Base-by-base conservation (phyloP, 30 jellyfish, hydroid and myxozoan species). In the Morbakka virulenta region DNA sequence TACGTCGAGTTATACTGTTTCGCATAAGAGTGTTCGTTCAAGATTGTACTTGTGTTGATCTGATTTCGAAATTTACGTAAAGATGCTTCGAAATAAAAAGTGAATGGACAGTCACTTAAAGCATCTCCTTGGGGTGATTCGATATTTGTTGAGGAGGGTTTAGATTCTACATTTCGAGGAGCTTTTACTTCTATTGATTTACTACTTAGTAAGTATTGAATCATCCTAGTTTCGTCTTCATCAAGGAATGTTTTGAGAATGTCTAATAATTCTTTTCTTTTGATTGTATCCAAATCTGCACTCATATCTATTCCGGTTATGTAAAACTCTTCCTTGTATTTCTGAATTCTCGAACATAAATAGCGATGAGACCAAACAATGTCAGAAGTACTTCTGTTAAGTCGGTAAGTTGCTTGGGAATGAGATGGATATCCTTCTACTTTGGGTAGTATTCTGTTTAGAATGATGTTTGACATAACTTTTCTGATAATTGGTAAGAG, bases 281-380 rank as follows among this genome's bases (percentile, higher is more conserved):
- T 32, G 20, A 69, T 69, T 2, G 81, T 69, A 47, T 69, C 81
- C 35, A 69, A 69, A 3, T 65, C 69, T 20, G 67, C 48, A 36
- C 81, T 69, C 81, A 69, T 69, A 36, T 69, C 81, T 17, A 69
- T 32, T 32, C 81, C 81, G 22, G 81, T 69, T 12, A 32, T 34
- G 67, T 67, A 67, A 4, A 67, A 17, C 28, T 29, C 57, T 4
- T 30, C 57, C 32, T 78, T 17, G 35, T 26, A 50, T 65, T 20
- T 33, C 23, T 81, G 49, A 4, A 80, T 50, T 64, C 71, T 81
- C 53, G 86, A 35, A 21, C 33, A 6, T 14, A 81, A 28, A 69
- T 62, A 68, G 26, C 87, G 20, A 35, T 81, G 47, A 21, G 87
- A 78, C 87, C 93, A 81, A 30, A 81, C 79, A 23, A 68, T 69